Evolutionary conservation across 2,113 vertebrate genomes (phyloP), one percentile per base, ranked within the genome.

Genomic region (Colistium nudipinnis): DNA sequence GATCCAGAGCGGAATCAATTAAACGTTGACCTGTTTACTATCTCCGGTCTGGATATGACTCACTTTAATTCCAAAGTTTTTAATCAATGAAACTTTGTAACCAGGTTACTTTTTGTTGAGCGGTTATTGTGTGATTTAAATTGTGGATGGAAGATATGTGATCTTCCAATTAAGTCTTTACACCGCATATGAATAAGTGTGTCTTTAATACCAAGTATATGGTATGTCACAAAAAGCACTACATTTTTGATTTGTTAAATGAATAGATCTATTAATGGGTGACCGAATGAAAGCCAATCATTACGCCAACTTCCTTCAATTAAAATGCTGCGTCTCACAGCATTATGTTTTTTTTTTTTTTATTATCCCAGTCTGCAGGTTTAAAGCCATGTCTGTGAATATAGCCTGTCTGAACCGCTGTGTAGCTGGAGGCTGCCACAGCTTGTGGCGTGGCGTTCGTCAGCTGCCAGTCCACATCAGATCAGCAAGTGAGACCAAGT

Each of bases 21-120:
- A 73, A 86, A 68, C 86, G 80, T 78, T 85, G 73, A 78, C 80
- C 75, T 51, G 63, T 75, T 11, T 38, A 22, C 38, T 12, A 8
- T 38, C 14, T 1, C 0, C 13, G 9, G 48, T 19, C 19, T 16
- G 8, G 2, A 10, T 14, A 39, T 54, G 16, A 6, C 1, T 8
- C 33, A 4, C 7, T 7, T 31, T 31, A 4, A 31, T 7, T 7
- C 30, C 8, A 4, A 31, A 8, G 4, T 7, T 31, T 31, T 7
- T 43, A 12, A 1, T 17, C 38, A 27, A 2, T 8, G 14, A 11
- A 1, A 41, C 14, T 14, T 4, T n/a, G n/a, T n/a, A n/a, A n/a
- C n/a, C n/a, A n/a, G n/a, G n/a, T n/a, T n/a, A n/a, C n/a, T n/a
- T n/a, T n/a, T n/a, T n/a, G n/a, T n/a, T n/a, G n/a, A n/a, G n/a